Base-by-base conservation (phyloP, 2,113 vertebrate species). In the Spea bombifrons region DNA sequence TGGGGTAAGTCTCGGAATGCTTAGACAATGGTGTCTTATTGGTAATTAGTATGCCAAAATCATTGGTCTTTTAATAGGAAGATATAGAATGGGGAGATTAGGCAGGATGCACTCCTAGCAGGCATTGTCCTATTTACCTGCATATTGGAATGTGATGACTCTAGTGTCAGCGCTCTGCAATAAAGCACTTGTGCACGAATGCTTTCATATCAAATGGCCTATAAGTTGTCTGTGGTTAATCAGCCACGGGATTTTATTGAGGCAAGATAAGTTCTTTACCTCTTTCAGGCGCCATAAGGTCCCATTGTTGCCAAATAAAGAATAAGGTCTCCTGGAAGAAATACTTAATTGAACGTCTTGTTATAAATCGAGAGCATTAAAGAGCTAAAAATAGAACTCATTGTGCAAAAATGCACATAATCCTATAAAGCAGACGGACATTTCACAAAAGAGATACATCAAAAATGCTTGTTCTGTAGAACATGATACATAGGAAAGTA, bases 91-190 rank as follows among this genome's bases (percentile, higher is more conserved):
- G 63, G 50, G 46, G 13, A 16, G 48, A 70, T 50, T 49, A 70
- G n/a, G 47, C 67, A 43, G 45, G 66, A 44, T 12, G 44, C 7
- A 9, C 4, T 68, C 7, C 15, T 12, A 47, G 5, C 4, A n/a
- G n/a, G 67, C 12, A 80, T 80, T 80, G 77, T 80, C 50, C 77
- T 67, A 49, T 47, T 45, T 73, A 80, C 70, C 70, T 59, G 77
- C 70, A 67, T 65, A 80, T 80, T 80, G 70, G 70, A 73, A 80
- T 80, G 77, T 80, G 77, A 80, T 80, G 77, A 80, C 9, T 80
- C 77, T n/a, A 65, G 70, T 80, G 77, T 80, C 77, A 80, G 77
- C 77, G 55, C 70, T 73, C 70, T 57, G 70, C 48, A 80, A 80
- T 80, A 80, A 73, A 73, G 50, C 63, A 70, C 64, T 80, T 80